phyloP scores from a whole-genome alignment of 2,797 vertebrate genomes.

The Serranus cabrilla region DNA sequence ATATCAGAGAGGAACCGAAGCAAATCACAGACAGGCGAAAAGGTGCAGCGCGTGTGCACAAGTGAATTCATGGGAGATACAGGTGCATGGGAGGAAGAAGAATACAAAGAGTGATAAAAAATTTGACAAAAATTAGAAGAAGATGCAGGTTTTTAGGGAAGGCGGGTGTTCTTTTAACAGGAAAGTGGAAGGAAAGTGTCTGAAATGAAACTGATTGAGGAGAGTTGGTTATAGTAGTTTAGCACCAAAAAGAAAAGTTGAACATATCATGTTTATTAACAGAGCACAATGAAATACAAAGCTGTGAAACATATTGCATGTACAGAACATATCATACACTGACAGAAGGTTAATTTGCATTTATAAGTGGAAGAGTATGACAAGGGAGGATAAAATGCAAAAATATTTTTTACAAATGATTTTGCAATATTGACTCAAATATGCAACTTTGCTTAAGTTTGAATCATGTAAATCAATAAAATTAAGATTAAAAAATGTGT shows the following conservation, averaged over 20 bases:
- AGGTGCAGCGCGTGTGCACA: slow-evolving; percentile 12
- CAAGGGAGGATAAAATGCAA: slow-evolving; percentile 34
- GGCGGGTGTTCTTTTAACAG: slow-evolving; percentile 33
- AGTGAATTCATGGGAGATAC: slow-evolving; percentile 56
- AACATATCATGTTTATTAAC: slow-evolving; percentile 7
- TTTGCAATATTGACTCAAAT: slow-evolving; percentile 37
- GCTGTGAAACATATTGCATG: slow-evolving; percentile 67
- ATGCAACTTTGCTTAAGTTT: slow-evolving; percentile 20
- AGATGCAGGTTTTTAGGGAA: slow-evolving; percentile 36
- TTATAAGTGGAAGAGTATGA: neutral
- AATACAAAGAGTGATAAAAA: slow-evolving; percentile 45
- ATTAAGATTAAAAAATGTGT: slow-evolving; percentile 19
- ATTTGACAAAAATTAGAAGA: slow-evolving; percentile 32
- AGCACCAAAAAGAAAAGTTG: neutral
- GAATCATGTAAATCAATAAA: slow-evolving; percentile 16
- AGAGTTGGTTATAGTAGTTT: slow-evolving; percentile 12
- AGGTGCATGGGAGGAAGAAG: slow-evolving; percentile 41
- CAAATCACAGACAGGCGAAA: slow-evolving; percentile 11
- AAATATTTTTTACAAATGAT: slow-evolving; percentile 39
- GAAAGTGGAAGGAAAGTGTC: slow-evolving; percentile 38
- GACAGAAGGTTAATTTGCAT: slow-evolving; percentile 9
- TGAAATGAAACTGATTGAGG: slow-evolving; percentile 19
- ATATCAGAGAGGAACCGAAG: slow-evolving; percentile 34
- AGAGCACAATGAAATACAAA: slow-evolving; percentile 44
- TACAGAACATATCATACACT: slow-evolving; percentile 49